Evolutionary conservation across 2,888 invertebrate species (phyloP), one percentile per base, ranked within the genome.

Genomic region (Lissocephala sabroskyi): DNA sequence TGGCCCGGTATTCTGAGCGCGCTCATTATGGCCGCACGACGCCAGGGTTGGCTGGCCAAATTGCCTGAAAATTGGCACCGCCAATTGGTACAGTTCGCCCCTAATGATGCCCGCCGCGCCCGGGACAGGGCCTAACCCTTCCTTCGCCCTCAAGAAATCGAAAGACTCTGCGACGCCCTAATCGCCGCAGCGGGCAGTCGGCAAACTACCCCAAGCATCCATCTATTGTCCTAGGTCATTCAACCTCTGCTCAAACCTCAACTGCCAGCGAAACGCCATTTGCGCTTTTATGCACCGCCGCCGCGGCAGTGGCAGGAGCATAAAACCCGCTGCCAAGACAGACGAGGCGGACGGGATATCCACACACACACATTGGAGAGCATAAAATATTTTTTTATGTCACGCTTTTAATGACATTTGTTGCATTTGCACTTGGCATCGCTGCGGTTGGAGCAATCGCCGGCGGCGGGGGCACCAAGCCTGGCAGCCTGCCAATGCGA

Each of bases 211-310:
- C 73, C 76, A 73, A 73, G 65, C 60, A 60, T 66, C 52, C 54
- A 54, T 60, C 59, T 68, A 73, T 73, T 73, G 73, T 73, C 73
- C 76, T 73, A 73, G 73, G 73, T 73, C 73, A 68, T 73, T 73
- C 73, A 73, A 73, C 73, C 59, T 62, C 56, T 36, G 41, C 54
- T 49, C 46, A 45, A 49, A 51, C 41, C 49, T 28, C 52, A 39
- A 16, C 59, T 70, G 57, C 62, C 66, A 57, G 65, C 62, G 68
- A 62, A 62, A 64, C 64, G 62, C 62, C 56, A 58, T 70, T 70
- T 64, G 62, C 56, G 62, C 63, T 73, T 68, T 73, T 68, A 68
- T 70, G 58, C 67, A 70, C 63, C 43, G 56, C 57, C 3, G 63
- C 54, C 40, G 62, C 17, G 16, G 13, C 35, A 16, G 35, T n/a